Evolutionary conservation across 2,888 invertebrate genomes (phyloP), one percentile per base, ranked within the genome.

Genomic region (Stratiomys singularior): DNA sequence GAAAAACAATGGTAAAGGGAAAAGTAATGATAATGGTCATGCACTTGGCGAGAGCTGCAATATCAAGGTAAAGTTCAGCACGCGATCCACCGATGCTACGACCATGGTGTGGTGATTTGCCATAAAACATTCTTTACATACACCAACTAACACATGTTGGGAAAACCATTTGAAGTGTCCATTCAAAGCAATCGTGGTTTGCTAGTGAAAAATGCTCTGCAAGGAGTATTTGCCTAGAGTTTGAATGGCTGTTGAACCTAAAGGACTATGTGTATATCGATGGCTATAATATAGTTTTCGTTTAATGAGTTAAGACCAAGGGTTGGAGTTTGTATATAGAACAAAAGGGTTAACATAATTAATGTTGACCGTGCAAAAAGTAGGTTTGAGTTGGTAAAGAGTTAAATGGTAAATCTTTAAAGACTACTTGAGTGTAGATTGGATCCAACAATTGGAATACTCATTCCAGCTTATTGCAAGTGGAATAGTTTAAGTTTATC

Each of bases 21-120:
- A 58, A 72, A 28, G 72, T 72, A 56, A 21, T 21, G 28, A 21
- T 58, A 56, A 58, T 60, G 74, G 47, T 47, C 47, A 30, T 60
- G n/a, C 30, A 1, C 44, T 18, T 18, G 4, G 21, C 23, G 13
- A 5, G 28, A 28, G 64, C 25, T 25, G 60, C 30, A 5, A 44
- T 58, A 60, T 37, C 74, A 74, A 74, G 74, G 74, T 74, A 58
- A 74, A 74, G 74, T 74, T 74, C 74, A 58, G 23, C 74, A 74
- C 74, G 74, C 74, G 74, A 74, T 74, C 60, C 11, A 60, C 13
- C 74, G 37, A 74, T 37, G 74, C 30, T 60, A n/a, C 0, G 46
- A 67, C 23, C 25, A 46, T 28, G 66, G 9, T 28, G 30, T 37
- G 66, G 25, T 66, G 71, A 52, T 72, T 56, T 72, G 27, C 56